phyloP scores from a whole-genome alignment of 2,888 invertebrate species.

The Nomada ruficornis region DNA sequence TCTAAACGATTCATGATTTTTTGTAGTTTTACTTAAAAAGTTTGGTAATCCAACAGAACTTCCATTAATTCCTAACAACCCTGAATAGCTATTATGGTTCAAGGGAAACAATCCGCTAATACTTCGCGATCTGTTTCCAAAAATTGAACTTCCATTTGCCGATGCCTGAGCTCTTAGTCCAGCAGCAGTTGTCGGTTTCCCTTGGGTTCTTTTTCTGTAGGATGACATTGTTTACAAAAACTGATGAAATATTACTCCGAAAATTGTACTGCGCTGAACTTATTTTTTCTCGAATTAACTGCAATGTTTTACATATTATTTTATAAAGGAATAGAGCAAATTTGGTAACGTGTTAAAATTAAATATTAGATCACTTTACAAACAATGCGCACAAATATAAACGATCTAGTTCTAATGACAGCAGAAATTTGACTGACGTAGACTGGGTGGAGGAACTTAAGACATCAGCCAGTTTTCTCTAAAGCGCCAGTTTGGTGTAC shows the following conservation, averaged over 20 bases:
- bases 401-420: conserved; percentile 73
- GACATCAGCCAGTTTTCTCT: conserved; percentile 78
- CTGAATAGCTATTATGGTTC: conserved; percentile 79
- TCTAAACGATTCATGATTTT: conserved; percentile 71
- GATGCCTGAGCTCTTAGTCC: conserved; percentile 83
- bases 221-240: conserved; percentile 77
- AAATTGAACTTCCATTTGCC: conserved; percentile 83
- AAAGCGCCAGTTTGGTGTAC: conserved; percentile 72
- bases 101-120: conserved; percentile 79
- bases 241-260: conserved; percentile 28
- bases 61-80: conserved; percentile 75
- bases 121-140: conserved; percentile 81
- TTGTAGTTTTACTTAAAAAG: conserved; percentile 72
- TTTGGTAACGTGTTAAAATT: neutral
- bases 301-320: conserved; percentile 25
- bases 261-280: conserved; percentile 6
- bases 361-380: conserved; percentile 27
- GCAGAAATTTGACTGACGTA: conserved; percentile 82
- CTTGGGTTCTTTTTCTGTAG: conserved; percentile 81
- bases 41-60: conserved; percentile 76
- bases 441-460: conserved; percentile 74
- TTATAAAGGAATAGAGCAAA: neutral
- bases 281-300: neutral
- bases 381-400: conserved; percentile 23
- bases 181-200: conserved; percentile 82